A percentile compares a stretch with the other conserved stretches of the same genome.
phyloP scores from a whole-genome alignment of 37 sponge, comb jelly and placozoan species.

The Hormiphora californensis region DNA sequence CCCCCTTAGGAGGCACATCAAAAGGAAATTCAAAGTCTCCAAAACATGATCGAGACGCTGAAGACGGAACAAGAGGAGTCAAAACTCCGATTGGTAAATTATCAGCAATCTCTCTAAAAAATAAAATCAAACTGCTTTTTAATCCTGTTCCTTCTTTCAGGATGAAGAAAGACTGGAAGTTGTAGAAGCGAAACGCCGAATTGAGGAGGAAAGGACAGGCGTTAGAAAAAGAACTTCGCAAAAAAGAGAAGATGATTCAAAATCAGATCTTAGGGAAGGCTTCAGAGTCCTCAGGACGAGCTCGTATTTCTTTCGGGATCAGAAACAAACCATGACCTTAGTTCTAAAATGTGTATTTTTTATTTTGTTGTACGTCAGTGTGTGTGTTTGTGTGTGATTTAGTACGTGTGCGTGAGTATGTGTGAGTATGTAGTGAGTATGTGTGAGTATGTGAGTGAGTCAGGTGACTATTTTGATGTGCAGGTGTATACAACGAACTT shows the following conservation, averaged over 20 bases:
- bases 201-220: constrained; percentile 39
- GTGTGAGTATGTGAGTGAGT: too few relatives aligned
- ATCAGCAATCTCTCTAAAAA: background rate
- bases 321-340: background rate
- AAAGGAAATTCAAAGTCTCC: constrained; percentile 29
- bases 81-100: constrained; percentile 41
- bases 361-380: too few relatives aligned
- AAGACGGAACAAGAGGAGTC: constrained; percentile 48
- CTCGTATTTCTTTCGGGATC: constrained; percentile 42
- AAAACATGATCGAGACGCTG: constrained; percentile 4
- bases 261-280: constrained; percentile 45
- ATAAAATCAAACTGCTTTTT: background rate
- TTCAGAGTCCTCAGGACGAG: constrained; percentile 12
- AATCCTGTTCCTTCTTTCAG: background rate
- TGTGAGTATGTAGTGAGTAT: too few relatives aligned
- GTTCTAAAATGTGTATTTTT: too few relatives aligned
- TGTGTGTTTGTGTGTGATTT: too few relatives aligned
- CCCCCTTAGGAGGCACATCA: constrained; percentile 37
- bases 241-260: constrained; percentile 52
- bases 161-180: constrained; percentile 48
- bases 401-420: too few relatives aligned
- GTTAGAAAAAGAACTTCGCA: constrained; percentile 19
- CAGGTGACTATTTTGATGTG: too few relatives aligned
- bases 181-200: constrained; percentile 9
- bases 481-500: too few relatives aligned